Percentiles rank a stretch among this genome's conserved stretches.
These are phyloP conservation scores for Prietella phreatophila DNA, from an alignment of 2,113 vertebrate species.

Conservation along the genomic window DNA sequence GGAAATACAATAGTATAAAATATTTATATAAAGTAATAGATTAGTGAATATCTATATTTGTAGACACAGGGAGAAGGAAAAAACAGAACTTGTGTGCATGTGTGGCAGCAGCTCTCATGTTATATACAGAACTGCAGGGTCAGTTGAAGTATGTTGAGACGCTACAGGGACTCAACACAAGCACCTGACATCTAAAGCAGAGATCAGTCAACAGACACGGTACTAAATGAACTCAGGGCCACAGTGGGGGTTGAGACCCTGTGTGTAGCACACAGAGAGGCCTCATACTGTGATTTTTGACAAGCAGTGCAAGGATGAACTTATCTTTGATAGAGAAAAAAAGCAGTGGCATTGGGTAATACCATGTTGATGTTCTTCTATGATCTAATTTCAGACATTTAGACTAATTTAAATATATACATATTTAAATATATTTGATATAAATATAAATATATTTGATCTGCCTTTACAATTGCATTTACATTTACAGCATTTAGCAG, in stretches of 20 bases:
- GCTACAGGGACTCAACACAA: conserved; percentile 9
- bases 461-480: not conserved
- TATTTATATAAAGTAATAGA: conserved; percentile 19
- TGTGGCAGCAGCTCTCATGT: not conserved
- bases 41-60: not conserved
- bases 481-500: not conserved
- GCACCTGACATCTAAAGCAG: conserved; percentile 36
- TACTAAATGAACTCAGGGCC: conserved; percentile 15
- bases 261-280: conserved; percentile 3
- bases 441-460: too few relatives aligned
- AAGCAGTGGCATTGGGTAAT: not conserved
- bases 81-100: not conserved
- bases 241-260: conserved; percentile 21
- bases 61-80: not conserved
- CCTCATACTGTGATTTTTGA: conserved; percentile 39
- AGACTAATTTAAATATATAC: not conserved
- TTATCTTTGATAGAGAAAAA: conserved; percentile 12
- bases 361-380: not conserved
- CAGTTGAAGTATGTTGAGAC: conserved; percentile 22
- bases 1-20: conserved; percentile 5
- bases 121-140: conserved; percentile 8
- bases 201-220: conserved; percentile 21
- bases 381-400: not conserved
- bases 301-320: conserved; percentile 15
- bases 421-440: too few relatives aligned